Base-by-base conservation (phyloP, 2,888 invertebrate species). In the Protonemura montana region DNA sequence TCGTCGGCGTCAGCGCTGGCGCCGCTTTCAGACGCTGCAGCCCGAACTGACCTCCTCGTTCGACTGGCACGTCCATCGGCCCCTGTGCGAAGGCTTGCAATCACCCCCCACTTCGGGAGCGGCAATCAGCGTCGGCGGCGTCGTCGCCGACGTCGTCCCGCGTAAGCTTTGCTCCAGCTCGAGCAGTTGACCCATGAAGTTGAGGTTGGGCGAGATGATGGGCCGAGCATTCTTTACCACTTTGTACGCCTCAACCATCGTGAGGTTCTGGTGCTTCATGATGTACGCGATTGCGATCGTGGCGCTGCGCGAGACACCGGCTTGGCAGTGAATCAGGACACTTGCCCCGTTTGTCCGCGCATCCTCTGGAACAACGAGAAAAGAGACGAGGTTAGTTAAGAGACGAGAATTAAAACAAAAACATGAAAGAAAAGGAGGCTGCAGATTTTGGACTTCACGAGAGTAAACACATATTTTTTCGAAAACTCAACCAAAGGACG, bases 231-330 rank as follows among this genome's bases (percentile, higher is more conserved):
- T 94, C 91, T 97, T 96, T 86, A 98, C 98, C 90, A 95, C 94
- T 89, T 95, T 94, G 92, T 96, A 98, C 0, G 98, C 98, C 90
- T 98, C 97, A 81, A 96, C 94, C 93, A 96, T 96, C 76, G 95
- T 94, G 91, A 97, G 91, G 87, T 94, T 94, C 90, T 96, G 95
- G 92, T 97, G 96, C 89, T 96, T 95, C 97, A 98, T 98, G 89
- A 98, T 94, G 92, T 97, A 98, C 84, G 98, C 98, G 90, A 98
- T 98, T 90, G 98, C 97, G 90, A 98, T 95, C 88, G 98, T 98
- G 88, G 98, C 98, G 88, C 98, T 98, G 89, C 98, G 94, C 86
- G 98, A 98, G 85, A 98, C 97, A 85, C 98, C 98, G 85, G 98
- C 98, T 90, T 98, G 98, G 91, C 98, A 98, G 92, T 98, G 98